phyloP scores from a whole-genome alignment of 2,797 vertebrate genomes.

The Meda fulgida region DNA sequence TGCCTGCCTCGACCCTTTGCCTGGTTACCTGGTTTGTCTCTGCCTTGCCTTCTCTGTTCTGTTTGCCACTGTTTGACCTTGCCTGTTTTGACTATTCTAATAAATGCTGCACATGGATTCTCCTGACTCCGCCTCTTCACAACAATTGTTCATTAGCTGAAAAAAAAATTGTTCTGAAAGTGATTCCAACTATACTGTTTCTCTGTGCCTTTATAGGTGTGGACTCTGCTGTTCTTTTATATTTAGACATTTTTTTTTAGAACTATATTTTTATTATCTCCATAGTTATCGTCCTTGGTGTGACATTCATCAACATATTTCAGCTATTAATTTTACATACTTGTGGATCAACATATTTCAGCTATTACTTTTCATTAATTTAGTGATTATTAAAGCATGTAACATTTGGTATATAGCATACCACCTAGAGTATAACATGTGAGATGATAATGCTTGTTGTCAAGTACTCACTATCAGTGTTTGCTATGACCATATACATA shows the following conservation, averaged over 20 bases:
- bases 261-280: neutral
- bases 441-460: neutral
- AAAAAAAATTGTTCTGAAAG: neutral
- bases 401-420: neutral
- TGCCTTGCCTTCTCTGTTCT: no score
- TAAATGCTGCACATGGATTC: no score
- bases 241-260: neutral
- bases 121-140: no score
- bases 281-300: neutral
- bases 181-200: neutral
- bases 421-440: neutral
- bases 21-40: no score
- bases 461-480: neutral
- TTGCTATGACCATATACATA: neutral
- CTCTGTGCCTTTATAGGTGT: neutral
- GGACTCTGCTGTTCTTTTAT: neutral
- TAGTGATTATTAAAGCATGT: neutral
- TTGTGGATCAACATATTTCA: neutral
- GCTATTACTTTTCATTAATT: neutral
- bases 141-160: no score
- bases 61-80: no score
- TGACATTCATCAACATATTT: neutral
- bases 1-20: no score
- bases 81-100: no score
- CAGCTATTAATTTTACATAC: neutral